A percentile compares a stretch with the other conserved stretches of the same genome.
phyloP scores from a whole-genome alignment of 2,888 invertebrate species.

The Gerosis bhagava region DNA sequence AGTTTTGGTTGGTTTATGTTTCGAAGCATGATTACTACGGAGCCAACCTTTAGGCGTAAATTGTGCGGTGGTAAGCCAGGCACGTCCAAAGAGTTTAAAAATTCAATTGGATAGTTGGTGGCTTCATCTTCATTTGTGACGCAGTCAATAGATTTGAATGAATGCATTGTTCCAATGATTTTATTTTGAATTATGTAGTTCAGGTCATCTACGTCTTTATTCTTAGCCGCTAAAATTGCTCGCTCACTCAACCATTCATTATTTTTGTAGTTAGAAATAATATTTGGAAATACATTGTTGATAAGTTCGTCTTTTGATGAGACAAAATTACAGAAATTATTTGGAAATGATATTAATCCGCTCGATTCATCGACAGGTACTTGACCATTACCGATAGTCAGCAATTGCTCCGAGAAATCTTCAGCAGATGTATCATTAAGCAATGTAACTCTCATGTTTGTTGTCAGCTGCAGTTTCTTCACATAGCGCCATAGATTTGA shows the following conservation, averaged over 20 bases:
- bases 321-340: no score
- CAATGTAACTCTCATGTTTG: neutral
- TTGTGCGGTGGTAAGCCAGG: conserved; percentile 42
- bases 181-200: conserved; percentile 38
- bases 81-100: conserved; percentile 43
- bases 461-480: neutral
- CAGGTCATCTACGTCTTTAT: no score
- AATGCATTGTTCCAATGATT: conserved; percentile 37
- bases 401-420: no score
- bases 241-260: no score
- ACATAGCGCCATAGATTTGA: no score
- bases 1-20: conserved; percentile 37
- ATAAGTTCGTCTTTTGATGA: no score
- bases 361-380: neutral
- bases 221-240: no score
- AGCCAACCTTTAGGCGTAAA: conserved; percentile 38
- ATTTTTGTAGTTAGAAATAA: no score
- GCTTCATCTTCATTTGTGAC: conserved; percentile 41
- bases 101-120: conserved; percentile 44
- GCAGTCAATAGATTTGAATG: conserved; percentile 43
- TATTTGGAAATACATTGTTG: no score
- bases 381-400: no score
- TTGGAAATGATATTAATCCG: neutral
- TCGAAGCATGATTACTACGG: conserved; percentile 36
- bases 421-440: no score